These are phyloP conservation scores for Labeo rohita DNA, from an alignment of 2,113 vertebrate genomes.

Conservation along the genomic window DNA sequence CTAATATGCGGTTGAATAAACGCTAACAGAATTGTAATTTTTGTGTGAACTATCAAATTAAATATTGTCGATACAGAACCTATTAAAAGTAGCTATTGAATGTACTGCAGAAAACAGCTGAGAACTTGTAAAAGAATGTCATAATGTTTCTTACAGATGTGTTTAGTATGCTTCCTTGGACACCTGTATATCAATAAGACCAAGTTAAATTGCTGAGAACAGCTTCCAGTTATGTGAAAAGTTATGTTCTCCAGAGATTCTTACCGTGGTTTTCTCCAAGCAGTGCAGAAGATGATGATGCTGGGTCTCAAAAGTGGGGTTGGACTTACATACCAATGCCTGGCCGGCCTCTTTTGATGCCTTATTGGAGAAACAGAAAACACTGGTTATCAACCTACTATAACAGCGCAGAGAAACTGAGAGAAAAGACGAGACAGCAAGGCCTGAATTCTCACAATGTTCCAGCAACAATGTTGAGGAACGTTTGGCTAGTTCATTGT, in stretches of 20 bases:
- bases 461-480: not conserved
- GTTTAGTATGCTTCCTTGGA: not conserved
- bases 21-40: not conserved
- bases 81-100: not conserved
- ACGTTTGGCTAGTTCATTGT: conserved; percentile 11
- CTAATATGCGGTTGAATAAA: not conserved
- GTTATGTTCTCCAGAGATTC: conserved; percentile 54
- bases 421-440: conserved; percentile 47
- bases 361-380: conserved; percentile 76
- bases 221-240: not conserved
- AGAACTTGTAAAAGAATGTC: not conserved
- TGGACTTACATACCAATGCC: conserved; percentile 85
- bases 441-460: conserved; percentile 46
- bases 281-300: conserved; percentile 96
- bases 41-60: not conserved
- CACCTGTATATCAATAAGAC: not conserved
- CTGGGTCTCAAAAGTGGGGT: conserved; percentile 87
- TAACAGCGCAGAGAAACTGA: not conserved
- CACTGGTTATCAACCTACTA: conserved; percentile 22
- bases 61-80: not conserved
- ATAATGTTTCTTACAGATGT: conserved; percentile 11
- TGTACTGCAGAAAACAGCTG: not conserved
- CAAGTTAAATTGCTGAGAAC: not conserved
- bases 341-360: conserved; percentile 87
- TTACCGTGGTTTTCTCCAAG: conserved; percentile 97